Conservation (phyloP, 2,888 invertebrate genomes). For the Oscheius sp. region DNA sequence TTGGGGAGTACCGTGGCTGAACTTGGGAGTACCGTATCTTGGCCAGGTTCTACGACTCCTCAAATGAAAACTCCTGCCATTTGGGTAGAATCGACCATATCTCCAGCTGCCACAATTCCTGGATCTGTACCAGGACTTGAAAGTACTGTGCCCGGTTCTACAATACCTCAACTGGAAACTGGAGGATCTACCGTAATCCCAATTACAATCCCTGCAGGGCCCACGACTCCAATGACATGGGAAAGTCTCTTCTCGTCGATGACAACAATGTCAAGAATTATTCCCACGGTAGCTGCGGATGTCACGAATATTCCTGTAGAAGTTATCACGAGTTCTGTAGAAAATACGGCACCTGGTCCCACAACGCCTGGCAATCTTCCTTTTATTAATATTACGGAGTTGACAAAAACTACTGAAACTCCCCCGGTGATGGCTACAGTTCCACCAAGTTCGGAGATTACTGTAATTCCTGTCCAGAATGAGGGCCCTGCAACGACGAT, state of each 20-base stretch:
- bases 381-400: conserved; percentile 2
- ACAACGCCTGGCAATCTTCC: neutral
- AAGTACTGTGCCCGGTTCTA: neutral
- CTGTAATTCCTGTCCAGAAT: neutral
- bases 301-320: neutral
- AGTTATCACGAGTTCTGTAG: neutral
- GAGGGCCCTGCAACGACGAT: neutral
- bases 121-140: neutral
- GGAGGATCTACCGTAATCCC: neutral
- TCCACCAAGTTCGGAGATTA: neutral
- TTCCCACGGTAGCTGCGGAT: neutral
- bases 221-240: neutral
- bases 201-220: neutral
- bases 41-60: neutral
- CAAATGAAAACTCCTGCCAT: neutral
- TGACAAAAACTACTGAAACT: neutral
- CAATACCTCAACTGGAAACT: neutral
- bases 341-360: neutral
- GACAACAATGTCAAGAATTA: neutral
- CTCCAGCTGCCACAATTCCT: no score
- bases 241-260: neutral
- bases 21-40: neutral
- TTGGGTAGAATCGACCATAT: no score
- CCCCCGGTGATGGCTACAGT: neutral
- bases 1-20: neutral